Percentiles rank a stretch among this genome's conserved stretches.
phyloP scores from a whole-genome alignment of 2,888 invertebrate species.

The Tinea semifulvella region DNA sequence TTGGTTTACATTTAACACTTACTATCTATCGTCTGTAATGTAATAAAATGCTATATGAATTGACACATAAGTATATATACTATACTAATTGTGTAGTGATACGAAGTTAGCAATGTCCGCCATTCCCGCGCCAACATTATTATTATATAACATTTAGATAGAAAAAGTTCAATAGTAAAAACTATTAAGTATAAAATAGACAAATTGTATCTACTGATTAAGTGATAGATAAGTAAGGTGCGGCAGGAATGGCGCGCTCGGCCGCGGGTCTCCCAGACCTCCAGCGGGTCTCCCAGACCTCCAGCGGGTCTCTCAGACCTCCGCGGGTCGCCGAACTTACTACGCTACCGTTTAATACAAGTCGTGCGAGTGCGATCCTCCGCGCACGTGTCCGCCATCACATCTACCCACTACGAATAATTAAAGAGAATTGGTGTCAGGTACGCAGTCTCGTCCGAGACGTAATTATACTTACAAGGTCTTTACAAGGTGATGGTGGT shows the following conservation, averaged over 20 bases:
- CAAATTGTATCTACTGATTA: neutral
- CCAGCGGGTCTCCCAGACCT: neutral
- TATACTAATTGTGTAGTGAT: constrained; percentile 61
- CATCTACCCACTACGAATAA: constrained; percentile 20
- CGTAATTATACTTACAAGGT: constrained; percentile 24
- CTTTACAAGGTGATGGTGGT: constrained; percentile 15
- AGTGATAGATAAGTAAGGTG: constrained; percentile 4
- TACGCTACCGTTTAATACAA: constrained; percentile 48
- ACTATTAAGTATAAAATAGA: constrained; percentile 8
- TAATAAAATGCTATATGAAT: constrained; percentile 68
- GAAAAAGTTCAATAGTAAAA: neutral
- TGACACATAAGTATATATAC: constrained; percentile 70
- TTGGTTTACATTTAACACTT: constrained; percentile 61
- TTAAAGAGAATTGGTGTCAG: constrained; percentile 31
- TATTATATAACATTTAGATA: constrained; percentile 6
- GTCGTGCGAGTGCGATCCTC: constrained; percentile 11
- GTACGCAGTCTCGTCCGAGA: constrained; percentile 49
- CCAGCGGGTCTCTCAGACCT: neutral
- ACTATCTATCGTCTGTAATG: constrained; percentile 62
- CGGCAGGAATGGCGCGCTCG: constrained; percentile 3
- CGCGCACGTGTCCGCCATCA: constrained; percentile 7
- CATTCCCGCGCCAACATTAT: constrained; percentile 9
- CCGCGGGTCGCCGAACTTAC: too few species aligned
- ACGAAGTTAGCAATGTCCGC: neutral
- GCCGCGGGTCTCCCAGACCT: neutral